Evolutionary conservation across 30 jellyfish, hydroid and myxozoan genomes (phyloP).

Genomic region (Cassiopea andromeda): DNA sequence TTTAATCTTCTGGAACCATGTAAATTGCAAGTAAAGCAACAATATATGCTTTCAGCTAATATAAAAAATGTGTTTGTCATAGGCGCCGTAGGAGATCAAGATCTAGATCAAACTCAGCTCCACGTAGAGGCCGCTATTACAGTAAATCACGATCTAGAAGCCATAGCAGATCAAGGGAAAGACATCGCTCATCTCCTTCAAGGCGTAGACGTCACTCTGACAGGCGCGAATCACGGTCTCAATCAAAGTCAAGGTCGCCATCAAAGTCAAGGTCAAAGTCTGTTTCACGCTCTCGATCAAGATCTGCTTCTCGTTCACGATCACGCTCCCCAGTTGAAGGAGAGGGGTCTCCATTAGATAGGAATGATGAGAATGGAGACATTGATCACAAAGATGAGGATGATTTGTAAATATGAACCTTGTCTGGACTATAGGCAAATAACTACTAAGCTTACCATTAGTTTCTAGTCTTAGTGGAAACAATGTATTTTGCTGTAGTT

Average conservation of each 20-base stretch:
- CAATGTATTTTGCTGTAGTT: too few species aligned
- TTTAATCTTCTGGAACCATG: too few species aligned
- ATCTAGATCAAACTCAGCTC: slow-evolving; percentile 79
- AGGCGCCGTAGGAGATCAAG: slow-evolving; percentile 88
- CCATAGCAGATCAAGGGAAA: slow-evolving; percentile 64
- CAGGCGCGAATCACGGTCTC: slow-evolving; percentile 57
- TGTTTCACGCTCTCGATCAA: slow-evolving; percentile 68
- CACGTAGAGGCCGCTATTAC: slow-evolving; percentile 66
- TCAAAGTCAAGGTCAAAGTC: slow-evolving; percentile 62
- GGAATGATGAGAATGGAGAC: slow-evolving; percentile 59
- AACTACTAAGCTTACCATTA: too few species aligned
- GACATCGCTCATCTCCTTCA: slow-evolving; percentile 64
- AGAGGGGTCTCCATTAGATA: slow-evolving; percentile 41
- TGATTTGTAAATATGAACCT: not conserved
- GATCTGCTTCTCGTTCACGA: slow-evolving; percentile 63
- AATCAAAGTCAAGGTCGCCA: slow-evolving; percentile 81
- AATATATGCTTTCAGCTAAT: not conserved
- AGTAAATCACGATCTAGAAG: slow-evolving; percentile 73
- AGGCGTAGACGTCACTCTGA: slow-evolving; percentile 52
- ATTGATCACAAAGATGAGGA: slow-evolving; percentile 49
- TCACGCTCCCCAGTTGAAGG: slow-evolving; percentile 62
- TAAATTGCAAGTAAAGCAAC: too few species aligned
- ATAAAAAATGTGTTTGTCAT: not conserved
- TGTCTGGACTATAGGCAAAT: too few species aligned
- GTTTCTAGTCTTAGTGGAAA: too few species aligned